Percentiles rank a stretch among this genome's conserved stretches.
phyloP scores from a whole-genome alignment of 2,113 vertebrate species.

The Protobothrops flavoviridis region DNA sequence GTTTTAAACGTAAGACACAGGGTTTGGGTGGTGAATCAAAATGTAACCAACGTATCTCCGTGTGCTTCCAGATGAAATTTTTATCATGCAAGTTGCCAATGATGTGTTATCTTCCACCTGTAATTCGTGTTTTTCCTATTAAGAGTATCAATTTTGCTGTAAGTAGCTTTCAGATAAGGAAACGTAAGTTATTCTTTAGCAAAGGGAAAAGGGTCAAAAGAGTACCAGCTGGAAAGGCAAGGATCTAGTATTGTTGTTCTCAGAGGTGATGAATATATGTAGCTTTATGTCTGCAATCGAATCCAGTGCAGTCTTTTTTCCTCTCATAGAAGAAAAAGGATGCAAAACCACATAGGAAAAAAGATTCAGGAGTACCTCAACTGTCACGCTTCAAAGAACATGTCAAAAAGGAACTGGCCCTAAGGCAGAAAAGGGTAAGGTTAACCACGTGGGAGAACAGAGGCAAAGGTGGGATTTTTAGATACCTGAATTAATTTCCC shows the following conservation, averaged over 20 bases:
- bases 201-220: not conserved
- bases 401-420: constrained; percentile 67
- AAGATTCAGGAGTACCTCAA: constrained; percentile 55
- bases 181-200: not conserved
- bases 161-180: not conserved
- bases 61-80: not conserved
- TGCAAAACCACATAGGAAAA: constrained; percentile 5
- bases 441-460: not conserved
- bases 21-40: not conserved
- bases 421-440: constrained; percentile 73
- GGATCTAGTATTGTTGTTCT: not conserved
- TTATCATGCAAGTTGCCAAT: not conserved
- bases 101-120: not conserved
- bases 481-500: not conserved
- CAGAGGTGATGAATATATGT: not conserved
- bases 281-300: not conserved
- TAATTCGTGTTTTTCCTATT: not conserved
- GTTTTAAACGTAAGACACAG: not conserved
- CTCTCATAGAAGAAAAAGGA: constrained; percentile 3
- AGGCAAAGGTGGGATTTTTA: not conserved
- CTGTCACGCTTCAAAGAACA: constrained; percentile 61
- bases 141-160: not conserved
- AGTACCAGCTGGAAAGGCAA: not conserved
- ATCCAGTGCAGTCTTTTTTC: not conserved
- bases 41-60: not conserved